Evolutionary conservation across 2,888 invertebrate species (phyloP).

Genomic region (Drosophila quinaria): DNA sequence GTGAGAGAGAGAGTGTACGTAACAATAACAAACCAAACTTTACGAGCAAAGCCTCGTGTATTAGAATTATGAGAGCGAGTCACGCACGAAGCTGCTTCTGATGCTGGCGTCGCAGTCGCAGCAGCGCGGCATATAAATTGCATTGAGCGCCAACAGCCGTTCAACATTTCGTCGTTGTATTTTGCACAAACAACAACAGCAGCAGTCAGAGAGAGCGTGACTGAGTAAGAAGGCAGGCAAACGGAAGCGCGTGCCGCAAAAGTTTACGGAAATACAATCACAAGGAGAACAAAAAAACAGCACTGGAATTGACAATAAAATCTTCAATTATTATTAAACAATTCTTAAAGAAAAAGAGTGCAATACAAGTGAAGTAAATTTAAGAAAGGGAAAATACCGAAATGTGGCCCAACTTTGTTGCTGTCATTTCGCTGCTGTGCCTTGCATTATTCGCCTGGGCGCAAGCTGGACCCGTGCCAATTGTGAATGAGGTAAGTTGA

Average conservation of each 20-base stretch:
- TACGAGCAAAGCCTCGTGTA: constrained; percentile 48
- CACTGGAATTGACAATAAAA: constrained; percentile 42
- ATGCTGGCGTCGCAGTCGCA: constrained; percentile 17
- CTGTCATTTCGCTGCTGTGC: constrained; percentile 63
- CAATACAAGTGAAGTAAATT: constrained; percentile 24
- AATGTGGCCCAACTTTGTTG: constrained; percentile 78
- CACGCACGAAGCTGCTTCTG: constrained; percentile 59
- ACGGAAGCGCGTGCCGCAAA: constrained; percentile 77
- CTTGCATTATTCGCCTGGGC: constrained; percentile 67
- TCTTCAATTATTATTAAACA: constrained; percentile 38
- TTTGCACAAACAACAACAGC: constrained; percentile 59
- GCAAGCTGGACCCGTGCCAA: constrained; percentile 83
- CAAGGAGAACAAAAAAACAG: constrained; percentile 39
- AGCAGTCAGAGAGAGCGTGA: constrained; percentile 45
- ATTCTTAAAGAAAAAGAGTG: constrained; percentile 47
- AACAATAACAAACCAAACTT: constrained; percentile 75
- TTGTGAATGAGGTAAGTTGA: constrained; percentile 83
- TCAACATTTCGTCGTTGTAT: constrained; percentile 68
- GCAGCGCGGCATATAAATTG: constrained; percentile 66
- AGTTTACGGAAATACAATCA: constrained; percentile 77
- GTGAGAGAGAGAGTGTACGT: constrained; percentile 23
- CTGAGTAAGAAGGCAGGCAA: constrained; percentile 35
- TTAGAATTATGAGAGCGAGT: constrained; percentile 61
- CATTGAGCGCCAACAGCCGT: constrained; percentile 54
- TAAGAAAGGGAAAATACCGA: constrained; percentile 25